Conservation (phyloP, 2,113 vertebrate species). For the Burhinus oedicnemus region DNA sequence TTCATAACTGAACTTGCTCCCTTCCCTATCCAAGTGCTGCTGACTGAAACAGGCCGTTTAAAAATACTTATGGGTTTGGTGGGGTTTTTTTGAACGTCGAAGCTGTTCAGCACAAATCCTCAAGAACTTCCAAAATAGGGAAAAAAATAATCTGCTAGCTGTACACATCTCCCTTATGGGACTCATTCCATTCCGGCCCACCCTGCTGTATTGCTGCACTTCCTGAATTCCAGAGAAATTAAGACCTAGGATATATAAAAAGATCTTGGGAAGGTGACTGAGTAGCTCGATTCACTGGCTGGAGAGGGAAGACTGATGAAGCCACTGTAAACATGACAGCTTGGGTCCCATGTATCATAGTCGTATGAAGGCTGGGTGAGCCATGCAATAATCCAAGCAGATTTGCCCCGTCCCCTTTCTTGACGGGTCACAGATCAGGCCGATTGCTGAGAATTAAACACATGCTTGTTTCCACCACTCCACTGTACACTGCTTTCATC, state of each 20-base stretch:
- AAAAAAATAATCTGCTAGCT: slow-evolving; percentile 35
- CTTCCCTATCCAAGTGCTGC: neutral
- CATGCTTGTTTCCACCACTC: neutral
- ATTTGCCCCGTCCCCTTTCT: neutral
- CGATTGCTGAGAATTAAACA: slow-evolving; percentile 13
- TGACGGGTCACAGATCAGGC: neutral
- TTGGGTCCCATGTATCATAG: neutral
- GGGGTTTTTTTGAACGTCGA: neutral
- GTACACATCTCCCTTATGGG: slow-evolving; percentile 49
- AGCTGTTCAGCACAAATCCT: slow-evolving; percentile 10
- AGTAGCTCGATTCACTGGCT: neutral
- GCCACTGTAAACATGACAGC: neutral
- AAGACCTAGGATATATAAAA: slow-evolving; percentile 41
- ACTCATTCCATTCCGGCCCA: slow-evolving; percentile 62
- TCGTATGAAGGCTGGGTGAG: neutral
- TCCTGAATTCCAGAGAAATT: slow-evolving; percentile 67
- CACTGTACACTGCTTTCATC: neutral
- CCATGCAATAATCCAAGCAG: neutral
- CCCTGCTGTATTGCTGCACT: slow-evolving; percentile 33
- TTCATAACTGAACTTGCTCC: neutral
- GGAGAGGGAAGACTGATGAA: neutral
- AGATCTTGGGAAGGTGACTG: slow-evolving; percentile 59
- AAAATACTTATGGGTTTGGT: slow-evolving; percentile 16
- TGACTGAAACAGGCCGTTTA: neutral
- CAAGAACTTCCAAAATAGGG: slow-evolving; percentile 65